Evolutionary conservation across 30 jellyfish, hydroid and myxozoan genomes (phyloP), one percentile per base, ranked within the genome.

Genomic region (Catostylus mosaicus): DNA sequence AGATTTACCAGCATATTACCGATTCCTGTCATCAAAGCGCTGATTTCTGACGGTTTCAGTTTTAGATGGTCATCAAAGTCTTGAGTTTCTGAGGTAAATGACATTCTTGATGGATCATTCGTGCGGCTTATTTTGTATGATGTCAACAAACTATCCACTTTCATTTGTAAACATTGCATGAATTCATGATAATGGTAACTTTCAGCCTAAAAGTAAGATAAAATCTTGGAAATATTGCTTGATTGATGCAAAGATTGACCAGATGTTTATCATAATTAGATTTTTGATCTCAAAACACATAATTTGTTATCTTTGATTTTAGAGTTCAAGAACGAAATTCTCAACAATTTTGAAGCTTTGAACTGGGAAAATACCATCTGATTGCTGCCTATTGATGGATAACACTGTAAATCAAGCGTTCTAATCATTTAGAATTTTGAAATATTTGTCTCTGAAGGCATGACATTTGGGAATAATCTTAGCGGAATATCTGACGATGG

Each of bases 1-100:
- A 90, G 80, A 7, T 90, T 87, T 67, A 90, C 59, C 29, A 90
- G 80, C 86, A 80, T 75, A 36, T 84, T 83, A 26, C 85, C 89
- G n/a, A 84, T 84, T 7, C 86, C 96, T 3, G 88, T 64, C 93
- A 66, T 61, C 52, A 90, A 61, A 2, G 88, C 79, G 20, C 88
- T 64, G 57, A 62, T 45, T 59, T 90, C 97, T 20, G 96, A 75
- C 1, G 96, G 96, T 24, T 86, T 67, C 75, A 86, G 57, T 23
- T 48, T 36, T 66, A 86, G 64, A 32, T 64, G 30, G 33, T 75
- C 83, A 67, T n/a, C 36, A n/a, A 1, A 37, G n/a, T 51, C 73
- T 8, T 38, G 56, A 60, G 54, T 24, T 33, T 66, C 79, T 5
- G 64, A 18, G 10, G 12, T 16, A 10, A 82, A 40, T 8, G 90